Percentiles rank a stretch among this genome's conserved stretches.
phyloP scores from a whole-genome alignment of 2,113 vertebrate species.

The Pachyramphus minor region DNA sequence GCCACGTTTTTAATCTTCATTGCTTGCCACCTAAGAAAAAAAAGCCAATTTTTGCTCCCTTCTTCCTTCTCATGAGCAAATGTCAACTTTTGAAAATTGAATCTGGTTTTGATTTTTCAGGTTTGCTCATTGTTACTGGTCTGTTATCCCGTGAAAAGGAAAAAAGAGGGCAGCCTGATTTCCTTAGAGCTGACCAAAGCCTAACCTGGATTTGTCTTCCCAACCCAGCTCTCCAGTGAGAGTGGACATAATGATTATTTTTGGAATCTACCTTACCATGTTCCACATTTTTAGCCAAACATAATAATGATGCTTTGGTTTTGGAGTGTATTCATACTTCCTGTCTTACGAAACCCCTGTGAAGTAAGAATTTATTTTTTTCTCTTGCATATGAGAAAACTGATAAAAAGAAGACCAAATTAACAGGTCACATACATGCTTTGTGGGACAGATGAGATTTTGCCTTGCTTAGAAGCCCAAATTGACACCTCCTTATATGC shows the following conservation, averaged over 20 bases:
- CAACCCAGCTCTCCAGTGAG: not conserved
- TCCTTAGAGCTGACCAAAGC: not conserved
- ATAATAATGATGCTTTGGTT: not conserved
- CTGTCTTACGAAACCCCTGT: not conserved
- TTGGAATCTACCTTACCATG: not conserved
- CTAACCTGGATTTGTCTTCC: not conserved
- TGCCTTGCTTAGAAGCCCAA: not conserved
- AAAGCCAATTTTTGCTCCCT: not conserved
- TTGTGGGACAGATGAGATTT: not conserved
- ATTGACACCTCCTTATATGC: not conserved
- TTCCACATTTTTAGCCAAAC: conserved; percentile 36
- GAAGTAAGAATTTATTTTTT: not conserved
- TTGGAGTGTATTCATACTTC: not conserved
- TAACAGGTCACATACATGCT: not conserved
- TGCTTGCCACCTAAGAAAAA: not conserved
- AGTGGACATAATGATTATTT: not conserved
- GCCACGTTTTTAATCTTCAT: not conserved
- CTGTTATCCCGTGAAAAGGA: not conserved
- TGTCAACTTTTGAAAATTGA: not conserved
- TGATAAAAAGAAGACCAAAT: not conserved
- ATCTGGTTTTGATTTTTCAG: conserved; percentile 8
- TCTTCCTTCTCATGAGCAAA: not conserved
- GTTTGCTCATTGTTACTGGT: not conserved
- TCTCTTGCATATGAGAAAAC: not conserved
- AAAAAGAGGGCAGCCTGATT: conserved; percentile 3